Conservation (phyloP, 1,140 invertebrate species). For the Scaptomyza montana region DNA sequence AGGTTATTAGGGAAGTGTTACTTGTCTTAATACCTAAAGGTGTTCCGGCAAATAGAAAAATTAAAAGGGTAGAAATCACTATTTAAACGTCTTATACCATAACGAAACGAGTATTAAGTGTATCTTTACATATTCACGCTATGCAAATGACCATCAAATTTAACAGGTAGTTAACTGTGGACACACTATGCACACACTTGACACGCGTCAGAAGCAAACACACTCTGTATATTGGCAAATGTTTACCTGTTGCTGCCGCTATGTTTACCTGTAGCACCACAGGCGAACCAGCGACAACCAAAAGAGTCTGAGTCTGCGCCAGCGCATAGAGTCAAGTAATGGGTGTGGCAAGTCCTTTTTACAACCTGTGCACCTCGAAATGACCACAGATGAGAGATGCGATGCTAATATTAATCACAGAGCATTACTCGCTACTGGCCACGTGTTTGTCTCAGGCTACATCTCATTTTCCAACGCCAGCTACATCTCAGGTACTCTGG, state of each 20-base stretch:
- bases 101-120: no score
- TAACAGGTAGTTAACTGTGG: constrained; percentile 46
- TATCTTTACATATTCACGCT: neutral
- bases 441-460: constrained; percentile 43
- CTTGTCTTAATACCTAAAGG: no score
- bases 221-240: constrained; percentile 68
- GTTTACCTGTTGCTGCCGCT: constrained; percentile 66
- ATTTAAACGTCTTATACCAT: no score
- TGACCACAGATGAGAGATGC: constrained; percentile 56
- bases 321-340: constrained; percentile 76
- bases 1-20: no score
- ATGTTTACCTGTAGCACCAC: constrained; percentile 59
- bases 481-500: constrained; percentile 15
- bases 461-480: neutral
- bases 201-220: constrained; percentile 47
- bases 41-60: no score
- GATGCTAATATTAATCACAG: constrained; percentile 33
- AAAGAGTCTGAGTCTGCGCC: constrained; percentile 48
- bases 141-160: constrained; percentile 7
- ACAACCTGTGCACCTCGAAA: constrained; percentile 75
- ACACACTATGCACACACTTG: constrained; percentile 45
- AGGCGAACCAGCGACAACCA: constrained; percentile 10
- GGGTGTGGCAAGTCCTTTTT: constrained; percentile 52
- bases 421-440: constrained; percentile 47
- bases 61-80: no score